Conservation (phyloP, 2,888 invertebrate genomes). For the Tachystola acroxantha region DNA sequence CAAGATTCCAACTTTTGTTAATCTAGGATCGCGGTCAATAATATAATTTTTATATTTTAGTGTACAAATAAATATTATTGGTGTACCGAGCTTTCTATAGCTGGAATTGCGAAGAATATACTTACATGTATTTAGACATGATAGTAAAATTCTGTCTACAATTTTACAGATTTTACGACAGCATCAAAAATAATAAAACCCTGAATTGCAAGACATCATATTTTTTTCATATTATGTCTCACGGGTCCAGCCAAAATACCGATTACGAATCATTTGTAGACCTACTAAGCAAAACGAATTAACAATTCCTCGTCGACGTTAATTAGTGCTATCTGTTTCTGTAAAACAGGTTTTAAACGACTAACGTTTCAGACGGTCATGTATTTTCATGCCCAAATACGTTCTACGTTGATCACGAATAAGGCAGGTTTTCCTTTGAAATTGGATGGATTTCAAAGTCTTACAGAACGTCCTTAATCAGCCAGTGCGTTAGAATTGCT, state of each 20-base stretch:
- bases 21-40: no score
- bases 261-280: constrained; percentile 16
- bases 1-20: no score
- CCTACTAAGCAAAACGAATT: constrained; percentile 18
- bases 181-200: no score
- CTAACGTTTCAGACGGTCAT: constrained; percentile 42
- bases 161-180: no score
- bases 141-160: no score
- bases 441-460: constrained; percentile 28
- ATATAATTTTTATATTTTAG: no score
- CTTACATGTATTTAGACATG: no score
- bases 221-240: no score
- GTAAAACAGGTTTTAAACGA: constrained; percentile 54
- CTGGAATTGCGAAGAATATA: no score
- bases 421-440: constrained; percentile 37
- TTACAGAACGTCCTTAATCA: constrained; percentile 53
- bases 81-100: no score
- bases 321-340: constrained; percentile 60
- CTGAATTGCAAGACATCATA: no score
- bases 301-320: constrained; percentile 39
- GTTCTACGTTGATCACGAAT: constrained; percentile 25
- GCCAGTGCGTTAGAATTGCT: constrained; percentile 48
- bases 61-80: no score
- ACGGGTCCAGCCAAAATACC: constrained; percentile 10
- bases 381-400: constrained; percentile 25